These are phyloP conservation scores for Dromaius novaehollandiae DNA, from an alignment of 2,113 vertebrate species.

Conservation along the genomic window DNA sequence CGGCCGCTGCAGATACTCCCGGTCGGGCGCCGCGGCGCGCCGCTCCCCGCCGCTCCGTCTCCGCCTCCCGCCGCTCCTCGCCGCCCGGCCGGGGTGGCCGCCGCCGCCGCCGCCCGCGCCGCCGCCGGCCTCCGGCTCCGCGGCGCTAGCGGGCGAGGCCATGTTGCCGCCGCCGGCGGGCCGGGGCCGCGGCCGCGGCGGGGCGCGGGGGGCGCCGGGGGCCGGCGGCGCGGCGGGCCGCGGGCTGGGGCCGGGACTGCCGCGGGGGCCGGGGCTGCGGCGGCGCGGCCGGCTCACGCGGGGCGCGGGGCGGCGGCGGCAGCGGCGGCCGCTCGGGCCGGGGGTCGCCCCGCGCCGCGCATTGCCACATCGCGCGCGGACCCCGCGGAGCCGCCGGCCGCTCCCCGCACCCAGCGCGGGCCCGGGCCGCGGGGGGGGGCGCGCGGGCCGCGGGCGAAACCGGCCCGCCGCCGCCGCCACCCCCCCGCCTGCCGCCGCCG, in stretches of 20 bases:
- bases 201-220: slow-evolving; percentile 34
- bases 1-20: slow-evolving; percentile 95
- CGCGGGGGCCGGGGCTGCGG: slow-evolving; percentile 74
- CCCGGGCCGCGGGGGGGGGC: neutral
- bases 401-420: slow-evolving; percentile 84
- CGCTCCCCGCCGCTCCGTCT: slow-evolving; percentile 79
- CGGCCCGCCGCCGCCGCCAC: neutral
- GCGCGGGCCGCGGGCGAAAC: neutral
- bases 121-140: slow-evolving; percentile 86
- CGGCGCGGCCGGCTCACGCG: slow-evolving; percentile 43
- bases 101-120: slow-evolving; percentile 76
- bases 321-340: slow-evolving; percentile 83
- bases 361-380: slow-evolving; percentile 93
- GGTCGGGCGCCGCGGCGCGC: slow-evolving; percentile 81
- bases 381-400: slow-evolving; percentile 84
- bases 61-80: no score
- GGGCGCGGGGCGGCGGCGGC: no score
- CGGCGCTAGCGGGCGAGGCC: slow-evolving; percentile 92
- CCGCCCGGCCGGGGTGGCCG: no score
- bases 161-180: slow-evolving; percentile 86
- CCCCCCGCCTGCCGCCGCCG: neutral
- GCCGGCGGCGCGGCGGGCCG: slow-evolving; percentile 73
- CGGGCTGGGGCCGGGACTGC: slow-evolving; percentile 68
- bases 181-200: slow-evolving; percentile 70
- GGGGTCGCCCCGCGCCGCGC: slow-evolving; percentile 93